Base-by-base conservation (phyloP, 2,797 vertebrate genomes). In the Enteromius anoplus region DNA sequence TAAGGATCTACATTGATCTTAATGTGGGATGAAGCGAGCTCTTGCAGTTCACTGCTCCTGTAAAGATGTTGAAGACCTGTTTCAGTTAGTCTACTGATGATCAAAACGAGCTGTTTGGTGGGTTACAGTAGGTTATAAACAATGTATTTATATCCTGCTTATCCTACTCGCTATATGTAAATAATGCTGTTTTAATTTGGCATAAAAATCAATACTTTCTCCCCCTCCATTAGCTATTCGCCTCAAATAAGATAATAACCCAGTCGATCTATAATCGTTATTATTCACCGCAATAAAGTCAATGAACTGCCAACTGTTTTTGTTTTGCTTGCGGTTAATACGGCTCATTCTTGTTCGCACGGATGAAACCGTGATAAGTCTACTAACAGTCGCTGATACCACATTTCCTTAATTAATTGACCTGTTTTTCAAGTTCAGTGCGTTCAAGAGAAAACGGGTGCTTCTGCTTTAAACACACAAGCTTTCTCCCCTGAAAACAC, bases 391-490 rank as follows among this genome's bases (percentile, higher is more conserved):
- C 32, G 17, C 51, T 82, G 34, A 82, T 53, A 40, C 34, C 29
- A 55, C 60, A 65, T 75, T 75, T 72, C 42, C 40, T 47, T n/a
- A 23, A 81, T 23, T 8, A 64, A 72, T 49, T 75, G 10, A 76
- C 47, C 81, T 68, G 81, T 76, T 82, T 82, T 82, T 82, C 72
- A 82, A 76, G 62, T 82, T 76, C n/a, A 75, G 71, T 76, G 11
- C 49, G 7, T 75, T 68, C 17, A 82, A 29, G 9, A 15, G 40
- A 69, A 65, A 69, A 40, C 55, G n/a, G n/a, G 58, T 70, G 64
- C 3, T 26, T 55, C 17, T 37, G 47, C 17, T 12, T 26, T 40
- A 53, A 69, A 42, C 5, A 55, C 60, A 32, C 7, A 53, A 62
- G 34, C 23, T 45, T 45, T 64, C 23, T 29, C 34, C 7, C 1